Base-by-base conservation (phyloP, 2,113 vertebrate genomes). In the Eidolon helvum region DNA sequence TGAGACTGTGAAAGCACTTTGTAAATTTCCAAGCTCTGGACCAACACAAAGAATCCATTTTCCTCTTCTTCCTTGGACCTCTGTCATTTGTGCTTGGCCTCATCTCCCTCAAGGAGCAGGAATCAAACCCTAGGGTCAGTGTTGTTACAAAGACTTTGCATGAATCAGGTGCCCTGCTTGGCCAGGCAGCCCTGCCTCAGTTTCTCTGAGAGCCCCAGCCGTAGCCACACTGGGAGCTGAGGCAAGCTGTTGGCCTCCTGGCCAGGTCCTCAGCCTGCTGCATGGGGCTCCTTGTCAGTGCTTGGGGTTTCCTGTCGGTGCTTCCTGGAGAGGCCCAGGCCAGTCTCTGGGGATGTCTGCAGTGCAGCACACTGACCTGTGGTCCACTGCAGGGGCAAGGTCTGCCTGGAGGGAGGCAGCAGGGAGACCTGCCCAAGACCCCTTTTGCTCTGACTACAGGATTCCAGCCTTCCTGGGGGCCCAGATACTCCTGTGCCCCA, bases 331-430 rank as follows among this genome's bases (percentile, higher is more conserved):
- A 53, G 40, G 33, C 38, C 43, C 12, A 0, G n/a, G 38, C 35
- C 33, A 30, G 53, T 72, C 43, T 78, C 26, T 12, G 35, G 26
- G 10, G 12, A 26, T 38, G 43, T 35, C 43, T 26, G 45, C 43
- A 59, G 63, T 35, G 40, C 0, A 0, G 7, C 30, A 30, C 7
- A 10, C 53, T 72, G 22, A n/a, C 35, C 9, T 0, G 24, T 15
- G 40, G 14, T 30, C 65, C 6, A 43, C 15, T 1, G 21, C 38
- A 26, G 71, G 53, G 66, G 33, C 21, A 5, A 61, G 50, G 40
- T 7, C 24, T 5, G 18, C 40, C 33, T 61, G 59, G 40, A 87
- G 35, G 19, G 11, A 12, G 15, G 30, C 26, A 35, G n/a, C 48
- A 3, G 38, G 35, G 6, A 38, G 33, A 65, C 24, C 18, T 40